Base-by-base conservation (phyloP, 2,888 invertebrate genomes). In the Biston stratarius region DNA sequence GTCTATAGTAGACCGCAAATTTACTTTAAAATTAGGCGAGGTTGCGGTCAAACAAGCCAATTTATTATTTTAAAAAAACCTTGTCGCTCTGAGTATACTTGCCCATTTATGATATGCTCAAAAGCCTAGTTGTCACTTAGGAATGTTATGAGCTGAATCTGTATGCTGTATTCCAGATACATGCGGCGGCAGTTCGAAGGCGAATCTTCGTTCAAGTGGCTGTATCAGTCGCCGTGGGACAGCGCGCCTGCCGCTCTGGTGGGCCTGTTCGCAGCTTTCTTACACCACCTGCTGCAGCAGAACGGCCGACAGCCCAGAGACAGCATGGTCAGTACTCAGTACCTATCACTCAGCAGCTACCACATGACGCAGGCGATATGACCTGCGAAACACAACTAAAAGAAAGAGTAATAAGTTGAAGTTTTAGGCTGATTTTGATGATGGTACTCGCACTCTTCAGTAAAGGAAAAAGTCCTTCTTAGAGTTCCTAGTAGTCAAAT, bases 221-320 rank as follows among this genome's bases (percentile, higher is more conserved):
- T 87, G 65, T 90, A 90, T 79, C 70, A 77, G 14, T 78, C 86
- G 10, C 86, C 90, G 60, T 88, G 91, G 89, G 83, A 85, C 80
- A 83, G 87, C 64, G 77, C 88, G 59, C 90, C 90, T 0, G 74
- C 89, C 15, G 79, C 84, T 0, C 76, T 91, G 1, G 61, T 85
- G 2, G 90, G 90, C 0, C 69, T 89, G 0, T 49, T 84, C 34
- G 70, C 83, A 1, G 90, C 86, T 1, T 84, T 84, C 76, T 49
- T 83, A 7, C 83, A 83, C 64, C 72, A 78, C 68, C 48, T 61
- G 15, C 77, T 82, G 64, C 82, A 83, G 68, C 60, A 69, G 51
- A 66, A 64, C 0, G 79, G 75, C 3, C 79, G 75, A 66, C 73
- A 72, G 14, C 77, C 83, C 0, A 72, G 68, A 0, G 68, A 83